Evolutionary conservation across 2,797 vertebrate species (phyloP).

Genomic region (Salarias fasciatus): DNA sequence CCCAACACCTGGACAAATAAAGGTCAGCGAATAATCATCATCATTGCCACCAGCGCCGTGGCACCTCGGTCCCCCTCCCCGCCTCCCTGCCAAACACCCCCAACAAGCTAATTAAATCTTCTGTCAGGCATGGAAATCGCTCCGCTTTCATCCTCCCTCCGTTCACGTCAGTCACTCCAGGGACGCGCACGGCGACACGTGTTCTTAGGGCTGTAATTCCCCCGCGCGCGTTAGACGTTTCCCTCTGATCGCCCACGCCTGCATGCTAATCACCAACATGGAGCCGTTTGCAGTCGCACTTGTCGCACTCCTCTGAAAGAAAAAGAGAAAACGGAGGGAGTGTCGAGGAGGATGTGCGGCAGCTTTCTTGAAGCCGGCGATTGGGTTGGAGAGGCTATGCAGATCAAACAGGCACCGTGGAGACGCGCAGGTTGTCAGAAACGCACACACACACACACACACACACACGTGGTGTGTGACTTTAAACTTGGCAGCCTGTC

Average conservation of each 20-base stretch:
- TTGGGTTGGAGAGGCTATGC: slow-evolving; percentile 14
- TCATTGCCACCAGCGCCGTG: slow-evolving; percentile 41
- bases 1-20: slow-evolving; percentile 38
- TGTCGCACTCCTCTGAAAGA: slow-evolving; percentile 18
- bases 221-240: slow-evolving; percentile 61
- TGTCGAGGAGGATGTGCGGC: slow-evolving; percentile 9
- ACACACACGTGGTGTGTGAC: not conserved
- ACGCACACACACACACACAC: not conserved
- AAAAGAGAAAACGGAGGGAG: not conserved
- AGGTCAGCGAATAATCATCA: slow-evolving; percentile 61
- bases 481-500: slow-evolving; percentile 3
- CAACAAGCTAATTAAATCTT: slow-evolving; percentile 70
- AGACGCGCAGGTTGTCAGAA: not conserved
- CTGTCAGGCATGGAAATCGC: slow-evolving; percentile 63
- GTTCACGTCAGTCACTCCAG: slow-evolving; percentile 56
- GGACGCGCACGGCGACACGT: slow-evolving; percentile 67
- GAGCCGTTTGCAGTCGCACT: slow-evolving; percentile 24
- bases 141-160: slow-evolving; percentile 52
- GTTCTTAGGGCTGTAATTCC: slow-evolving; percentile 65
- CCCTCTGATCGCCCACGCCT: slow-evolving; percentile 42
- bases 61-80: slow-evolving; percentile 28
- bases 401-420: slow-evolving; percentile 24
- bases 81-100: slow-evolving; percentile 46
- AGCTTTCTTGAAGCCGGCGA: slow-evolving; percentile 13
- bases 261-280: slow-evolving; percentile 60